Percentiles rank a stretch among this genome's conserved stretches.
Evolutionary conservation across 2,888 invertebrate species (phyloP).

Genomic region (Brachycybe producta): DNA sequence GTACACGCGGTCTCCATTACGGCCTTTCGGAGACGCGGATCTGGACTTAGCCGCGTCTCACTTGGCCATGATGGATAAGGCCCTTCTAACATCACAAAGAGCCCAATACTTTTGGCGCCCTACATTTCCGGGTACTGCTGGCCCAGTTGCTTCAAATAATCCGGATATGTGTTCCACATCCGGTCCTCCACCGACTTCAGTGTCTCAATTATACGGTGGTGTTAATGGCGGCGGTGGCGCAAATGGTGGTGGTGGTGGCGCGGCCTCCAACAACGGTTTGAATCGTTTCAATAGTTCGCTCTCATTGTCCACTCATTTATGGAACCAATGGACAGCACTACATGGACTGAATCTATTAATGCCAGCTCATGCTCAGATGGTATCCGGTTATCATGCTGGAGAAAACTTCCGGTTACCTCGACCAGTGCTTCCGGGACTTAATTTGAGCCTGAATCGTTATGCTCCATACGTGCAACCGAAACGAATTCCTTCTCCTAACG

Average conservation of each 20-base stretch:
- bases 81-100: conserved; percentile 1
- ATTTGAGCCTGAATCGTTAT: conserved; percentile 19
- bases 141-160: not conserved
- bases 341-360: conserved; percentile 43
- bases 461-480: conserved; percentile 18
- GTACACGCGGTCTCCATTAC: conserved; percentile 56
- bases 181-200: not conserved
- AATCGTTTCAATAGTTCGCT: conserved; percentile 15
- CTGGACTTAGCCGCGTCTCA: conserved; percentile 36
- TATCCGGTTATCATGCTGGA: conserved; percentile 5
- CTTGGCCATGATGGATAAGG: conserved; percentile 32
- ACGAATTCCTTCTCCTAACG: conserved; percentile 8
- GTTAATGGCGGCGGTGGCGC: not conserved
- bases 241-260: not conserved
- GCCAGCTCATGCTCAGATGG: conserved; percentile 35
- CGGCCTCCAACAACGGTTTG: not conserved
- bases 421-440: conserved; percentile 15
- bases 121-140: not conserved
- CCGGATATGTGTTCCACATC: not conserved
- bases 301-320: conserved; percentile 35
- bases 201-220: not conserved
- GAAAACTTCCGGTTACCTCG: conserved; percentile 16
- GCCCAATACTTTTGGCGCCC: conserved; percentile 15
- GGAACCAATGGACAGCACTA: conserved; percentile 57
- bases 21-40: conserved; percentile 57